These are phyloP conservation scores for Nothoprocta perdicaria DNA, from an alignment of 2,113 vertebrate genomes.

Conservation along the genomic window DNA sequence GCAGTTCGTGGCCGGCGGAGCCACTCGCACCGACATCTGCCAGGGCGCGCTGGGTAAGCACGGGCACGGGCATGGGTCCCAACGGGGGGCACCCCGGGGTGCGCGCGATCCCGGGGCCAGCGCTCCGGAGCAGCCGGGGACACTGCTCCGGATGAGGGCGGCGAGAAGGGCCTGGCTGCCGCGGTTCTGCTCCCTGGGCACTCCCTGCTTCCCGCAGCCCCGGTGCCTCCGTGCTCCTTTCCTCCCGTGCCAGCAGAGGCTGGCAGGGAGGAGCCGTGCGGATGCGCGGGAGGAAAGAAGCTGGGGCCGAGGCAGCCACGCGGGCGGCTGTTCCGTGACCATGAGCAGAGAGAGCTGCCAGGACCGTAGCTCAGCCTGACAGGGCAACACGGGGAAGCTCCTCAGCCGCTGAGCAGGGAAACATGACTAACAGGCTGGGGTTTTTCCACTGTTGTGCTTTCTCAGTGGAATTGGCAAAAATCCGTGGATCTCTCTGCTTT, in stretches of 20 bases:
- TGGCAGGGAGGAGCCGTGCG: not conserved
- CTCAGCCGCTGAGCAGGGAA: not conserved
- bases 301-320: not conserved
- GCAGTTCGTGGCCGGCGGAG: constrained; percentile 31
- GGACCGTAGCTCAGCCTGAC: not conserved
- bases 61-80: not conserved
- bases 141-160: too few species aligned
- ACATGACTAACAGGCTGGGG: not conserved
- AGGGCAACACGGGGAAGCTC: rapidly evolving
- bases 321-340: not conserved
- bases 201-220: not conserved
- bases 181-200: rapidly evolving
- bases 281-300: not conserved
- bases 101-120: not conserved
- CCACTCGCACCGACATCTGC: constrained; percentile 65
- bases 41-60: constrained; percentile 60
- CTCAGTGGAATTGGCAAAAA: not conserved
- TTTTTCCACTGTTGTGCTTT: not conserved
- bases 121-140: not conserved
- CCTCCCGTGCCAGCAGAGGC: not conserved
- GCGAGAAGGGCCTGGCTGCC: rapidly evolving
- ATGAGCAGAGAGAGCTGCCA: not conserved
- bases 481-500: not conserved
- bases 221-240: not conserved
- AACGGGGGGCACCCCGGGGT: too few species aligned